Evolutionary conservation across 2,113 vertebrate genomes (phyloP), one percentile per base, ranked within the genome.

Genomic region (Perognathus longimembris): DNA sequence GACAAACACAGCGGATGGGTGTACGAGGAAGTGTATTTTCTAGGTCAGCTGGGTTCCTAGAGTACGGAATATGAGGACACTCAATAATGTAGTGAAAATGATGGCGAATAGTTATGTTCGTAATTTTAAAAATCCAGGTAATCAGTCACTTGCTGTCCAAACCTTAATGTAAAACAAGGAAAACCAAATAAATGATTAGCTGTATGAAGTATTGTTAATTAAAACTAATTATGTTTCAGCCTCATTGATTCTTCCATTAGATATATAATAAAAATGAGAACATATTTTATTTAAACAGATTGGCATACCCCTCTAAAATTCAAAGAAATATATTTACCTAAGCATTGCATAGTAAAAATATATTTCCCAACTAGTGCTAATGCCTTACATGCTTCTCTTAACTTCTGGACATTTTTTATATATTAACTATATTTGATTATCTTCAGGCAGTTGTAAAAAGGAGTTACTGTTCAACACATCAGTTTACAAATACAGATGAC

Each of bases 221-320:
- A 89, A 94, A 96, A 84, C 34, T 88, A 42, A 89, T 93, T 93
- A 73, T 57, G 30, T 20, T 80, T 93, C 17, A 88, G 17, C 86
- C 24, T 34, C 89, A 87, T 59, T 32, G 81, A 30, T 81, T 81
- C 10, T 64, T 84, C 85, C 74, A 89, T 70, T 57, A 89, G 21
- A 5, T 71, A 83, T 77, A 59, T 1, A 91, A 91, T 91, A 78
- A 91, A 80, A 78, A 42, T 92, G 9, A 42, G 50, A 79, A 15
- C 32, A 67, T 92, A 57, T 54, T 54, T n/a, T n/a, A n/a, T 54
- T n/a, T n/a, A n/a, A n/a, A n/a, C 14, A 54, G 15, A 32, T 61
- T 26, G 59, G 54, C 34, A 21, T 30, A 12, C 20, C 50, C 0
- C 28, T 7, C 18, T 64, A 17, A 91, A 77, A 87, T 79, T 54